Conservation (phyloP, 2,888 invertebrate species). For the Seira sanloemensis region DNA sequence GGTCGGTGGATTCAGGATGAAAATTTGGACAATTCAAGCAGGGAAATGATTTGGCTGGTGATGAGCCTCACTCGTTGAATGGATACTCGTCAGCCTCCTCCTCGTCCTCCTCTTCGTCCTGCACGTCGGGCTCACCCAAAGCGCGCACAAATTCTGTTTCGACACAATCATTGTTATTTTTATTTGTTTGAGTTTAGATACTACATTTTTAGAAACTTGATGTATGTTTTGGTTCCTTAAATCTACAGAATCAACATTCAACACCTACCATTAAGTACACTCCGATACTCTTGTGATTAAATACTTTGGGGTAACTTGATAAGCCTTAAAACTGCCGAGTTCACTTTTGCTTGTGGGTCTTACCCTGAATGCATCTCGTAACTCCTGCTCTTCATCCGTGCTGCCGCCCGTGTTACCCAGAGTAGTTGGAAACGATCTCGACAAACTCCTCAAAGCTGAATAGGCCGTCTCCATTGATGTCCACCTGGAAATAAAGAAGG, state of each 20-base stretch:
- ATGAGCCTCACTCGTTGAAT: constrained; percentile 37
- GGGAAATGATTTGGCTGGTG: too few species aligned
- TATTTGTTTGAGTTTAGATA: too few species aligned
- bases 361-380: constrained; percentile 89
- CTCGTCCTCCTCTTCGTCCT: constrained; percentile 82
- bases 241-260: too few species aligned
- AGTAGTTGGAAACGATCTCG: constrained; percentile 74
- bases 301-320: too few species aligned
- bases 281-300: too few species aligned
- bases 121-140: constrained; percentile 85
- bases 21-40: neutral
- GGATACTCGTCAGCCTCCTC: constrained; percentile 74
- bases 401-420: constrained; percentile 71
- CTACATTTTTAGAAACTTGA: too few species aligned
- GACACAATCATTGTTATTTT: too few species aligned
- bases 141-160: constrained; percentile 91
- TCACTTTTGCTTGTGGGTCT: too few species aligned
- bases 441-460: constrained; percentile 75
- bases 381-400: constrained; percentile 75
- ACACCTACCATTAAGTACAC: too few species aligned
- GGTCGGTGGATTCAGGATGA: too few species aligned
- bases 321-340: too few species aligned
- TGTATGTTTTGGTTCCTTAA: too few species aligned
- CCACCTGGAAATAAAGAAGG: constrained; percentile 53
- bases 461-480: constrained; percentile 74